Conservation (phyloP, 2,113 vertebrate genomes). For the Vimba vimba region DNA sequence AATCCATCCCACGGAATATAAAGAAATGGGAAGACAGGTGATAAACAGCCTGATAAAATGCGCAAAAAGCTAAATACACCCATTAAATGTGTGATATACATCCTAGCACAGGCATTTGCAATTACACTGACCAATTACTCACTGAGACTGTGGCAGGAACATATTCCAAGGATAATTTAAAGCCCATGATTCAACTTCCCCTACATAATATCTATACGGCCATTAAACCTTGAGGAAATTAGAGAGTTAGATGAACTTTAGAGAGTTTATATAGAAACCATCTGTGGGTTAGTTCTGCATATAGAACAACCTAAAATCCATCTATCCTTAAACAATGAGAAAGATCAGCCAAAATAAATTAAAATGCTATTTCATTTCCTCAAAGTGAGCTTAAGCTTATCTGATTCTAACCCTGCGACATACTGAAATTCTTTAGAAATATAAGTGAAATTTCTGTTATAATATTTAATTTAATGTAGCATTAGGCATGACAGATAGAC, state of each 20-base stretch:
- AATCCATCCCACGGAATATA: background rate
- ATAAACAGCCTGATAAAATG: background rate
- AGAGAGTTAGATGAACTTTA: too few relatives aligned
- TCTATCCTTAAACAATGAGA: background rate
- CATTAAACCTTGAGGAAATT: background rate
- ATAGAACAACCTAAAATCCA: background rate
- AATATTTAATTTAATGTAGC: background rate
- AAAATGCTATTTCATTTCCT: background rate
- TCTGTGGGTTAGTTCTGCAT: background rate
- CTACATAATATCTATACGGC: slow-evolving; percentile 29
- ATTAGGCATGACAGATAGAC: background rate
- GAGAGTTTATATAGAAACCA: background rate
- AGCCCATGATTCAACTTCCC: background rate
- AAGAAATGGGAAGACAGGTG: background rate
- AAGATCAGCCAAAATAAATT: background rate
- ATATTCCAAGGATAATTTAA: slow-evolving; percentile 13
- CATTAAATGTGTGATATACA: slow-evolving; percentile 3
- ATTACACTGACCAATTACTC: slow-evolving; percentile 22
- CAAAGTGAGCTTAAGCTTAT: background rate
- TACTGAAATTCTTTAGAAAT: background rate
- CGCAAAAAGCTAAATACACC: background rate
- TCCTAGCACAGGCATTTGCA: background rate
- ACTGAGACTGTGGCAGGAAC: background rate
- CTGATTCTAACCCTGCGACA: background rate
- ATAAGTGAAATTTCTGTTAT: background rate